Evolutionary conservation across 2,797 vertebrate genomes (phyloP).

Genomic region (Pseudocheirus occidentalis): DNA sequence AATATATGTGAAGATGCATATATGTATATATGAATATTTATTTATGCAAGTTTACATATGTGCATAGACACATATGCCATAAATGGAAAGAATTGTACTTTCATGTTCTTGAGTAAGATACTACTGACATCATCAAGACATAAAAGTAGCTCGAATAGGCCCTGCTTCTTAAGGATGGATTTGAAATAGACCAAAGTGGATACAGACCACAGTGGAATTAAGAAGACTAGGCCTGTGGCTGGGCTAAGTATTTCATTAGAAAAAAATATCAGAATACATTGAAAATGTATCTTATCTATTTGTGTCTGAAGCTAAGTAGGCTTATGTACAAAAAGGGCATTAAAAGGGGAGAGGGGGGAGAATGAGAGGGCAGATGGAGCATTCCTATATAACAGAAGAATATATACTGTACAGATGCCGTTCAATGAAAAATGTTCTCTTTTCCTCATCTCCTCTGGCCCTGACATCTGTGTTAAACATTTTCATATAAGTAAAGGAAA

Average conservation of each 20-base stretch:
- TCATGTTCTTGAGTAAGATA: background rate
- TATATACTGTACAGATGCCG: background rate
- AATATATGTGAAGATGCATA: background rate
- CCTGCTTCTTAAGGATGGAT: background rate
- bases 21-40: background rate
- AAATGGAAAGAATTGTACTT: background rate
- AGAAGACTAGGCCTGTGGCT: background rate
- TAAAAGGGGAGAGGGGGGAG: background rate
- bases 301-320: slow-evolving; percentile 20
- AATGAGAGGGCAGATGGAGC: background rate
- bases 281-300: slow-evolving; percentile 41
- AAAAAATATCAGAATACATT: slow-evolving; percentile 42
- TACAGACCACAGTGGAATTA: no score
- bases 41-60: background rate
- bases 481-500: background rate
- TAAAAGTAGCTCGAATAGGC: background rate
- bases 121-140: background rate
- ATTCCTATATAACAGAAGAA: slow-evolving; percentile 3
- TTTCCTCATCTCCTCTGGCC: background rate
- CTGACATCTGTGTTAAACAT: slow-evolving; percentile 17
- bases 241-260: slow-evolving; percentile 51
- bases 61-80: background rate
- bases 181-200: no score
- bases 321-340: background rate
- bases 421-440: slow-evolving; percentile 14